Conservation (phyloP, 2,113 vertebrate genomes). For the Turdus rufiventris region DNA sequence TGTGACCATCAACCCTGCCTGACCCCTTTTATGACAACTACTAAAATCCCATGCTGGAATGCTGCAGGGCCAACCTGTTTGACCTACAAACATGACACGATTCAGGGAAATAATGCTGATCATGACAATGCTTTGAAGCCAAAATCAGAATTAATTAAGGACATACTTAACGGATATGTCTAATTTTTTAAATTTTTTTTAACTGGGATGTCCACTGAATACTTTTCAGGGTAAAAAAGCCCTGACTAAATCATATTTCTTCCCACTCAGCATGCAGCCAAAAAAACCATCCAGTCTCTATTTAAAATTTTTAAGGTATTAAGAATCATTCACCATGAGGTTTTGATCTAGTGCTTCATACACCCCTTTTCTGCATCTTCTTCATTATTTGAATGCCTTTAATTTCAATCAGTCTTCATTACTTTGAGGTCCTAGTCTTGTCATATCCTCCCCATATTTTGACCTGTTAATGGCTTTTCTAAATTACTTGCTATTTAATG, state of each 20-base stretch:
- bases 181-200: not conserved
- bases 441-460: not conserved
- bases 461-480: not conserved
- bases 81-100: not conserved
- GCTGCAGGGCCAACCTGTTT: not conserved
- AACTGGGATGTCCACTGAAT: not conserved
- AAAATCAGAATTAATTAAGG: not conserved
- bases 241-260: not conserved
- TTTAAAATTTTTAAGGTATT: not conserved
- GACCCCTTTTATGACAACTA: not conserved
- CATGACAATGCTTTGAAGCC: not conserved
- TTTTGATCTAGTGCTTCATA: not conserved
- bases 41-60: not conserved
- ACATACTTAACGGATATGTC: not conserved
- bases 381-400: not conserved
- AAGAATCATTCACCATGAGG: not conserved
- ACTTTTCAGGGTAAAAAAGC: not conserved
- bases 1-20: not conserved
- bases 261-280: not conserved
- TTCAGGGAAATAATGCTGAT: not conserved
- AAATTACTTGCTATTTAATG: not conserved
- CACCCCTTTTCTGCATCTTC: not conserved
- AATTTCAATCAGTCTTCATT: not conserved
- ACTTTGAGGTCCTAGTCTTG: not conserved
- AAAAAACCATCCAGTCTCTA: not conserved